Base-by-base conservation (phyloP, 2,797 vertebrate genomes). In the Notolepis coatsorum region DNA sequence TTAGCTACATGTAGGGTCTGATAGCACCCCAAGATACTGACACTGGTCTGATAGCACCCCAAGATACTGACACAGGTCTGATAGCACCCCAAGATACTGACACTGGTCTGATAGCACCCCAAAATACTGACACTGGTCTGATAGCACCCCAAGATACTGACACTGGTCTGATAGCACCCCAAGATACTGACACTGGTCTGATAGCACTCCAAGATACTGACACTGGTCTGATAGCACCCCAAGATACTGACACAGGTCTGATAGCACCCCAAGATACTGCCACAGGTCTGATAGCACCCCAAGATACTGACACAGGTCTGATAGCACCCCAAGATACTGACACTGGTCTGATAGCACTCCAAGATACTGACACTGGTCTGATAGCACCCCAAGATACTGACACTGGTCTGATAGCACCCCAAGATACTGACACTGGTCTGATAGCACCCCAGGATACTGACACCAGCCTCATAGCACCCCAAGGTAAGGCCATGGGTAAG, bases 331-430 rank as follows among this genome's bases (percentile, higher is more conserved):
- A 15, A 10, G 2, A 18, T 17, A 31, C 2, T 1, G 41, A 0
- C 4, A 37, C 35, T n/a, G 28, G 38, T 24, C 8, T 6, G 61
- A 8, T 50, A 71, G 74, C 58, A 68, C 38, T 7, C n/a, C n/a
- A n/a, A n/a, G n/a, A n/a, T n/a, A n/a, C n/a, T n/a, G n/a, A n/a
- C n/a, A n/a, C n/a, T n/a, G n/a, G n/a, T n/a, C n/a, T n/a, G n/a
- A n/a, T n/a, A n/a, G n/a, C 4, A 2, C 47, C 7, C n/a, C 25
- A 37, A 21, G 39, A 53, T 69, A 60, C 27, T 6, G 24, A 57
- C 51, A 23, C 45, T 7, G 6, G 35, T 18, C 17, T 25, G 7
- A 5, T 17, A 3, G 21, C 23, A 25, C 6, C n/a, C 7, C 4
- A 15, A 10, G 2, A 18, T 17, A 31, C n/a, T n/a, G n/a, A n/a